Base-by-base conservation (phyloP, 2,888 invertebrate genomes). In the Cloeon dipterum region DNA sequence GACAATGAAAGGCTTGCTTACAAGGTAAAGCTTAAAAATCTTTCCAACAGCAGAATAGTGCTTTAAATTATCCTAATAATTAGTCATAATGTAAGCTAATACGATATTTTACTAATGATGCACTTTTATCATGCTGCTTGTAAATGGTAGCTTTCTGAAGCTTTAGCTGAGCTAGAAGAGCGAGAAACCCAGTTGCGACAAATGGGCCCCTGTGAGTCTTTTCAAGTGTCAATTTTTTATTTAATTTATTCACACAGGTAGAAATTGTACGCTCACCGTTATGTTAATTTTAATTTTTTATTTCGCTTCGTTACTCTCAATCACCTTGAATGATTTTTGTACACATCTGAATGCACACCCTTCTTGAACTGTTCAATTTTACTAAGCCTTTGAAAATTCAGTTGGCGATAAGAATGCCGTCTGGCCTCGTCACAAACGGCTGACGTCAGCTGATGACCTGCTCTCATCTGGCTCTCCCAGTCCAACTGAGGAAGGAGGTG, bases 1-100 rank as follows among this genome's bases (percentile, higher is more conserved):
- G 56, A 57, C 39, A 57, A 57, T 44, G 56, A 56, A 41, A 50
- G 52, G 33, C 46, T 57, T 26, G 53, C 53, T 3, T 56, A 49
- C 37, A 57, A 57, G 50, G 56, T 57, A 42, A 42, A 35, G 16
- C 17, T 11, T 29, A 16, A 10, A n/a, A 17, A 20, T 20, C 20
- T 20, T 20, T 10, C 20, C 20, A 20, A 10, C 20, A 20, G 20
- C 20, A 20, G 20, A 20, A 20, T 3, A 17, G 17, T 3, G 17
- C 17, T 3, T n/a, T n/a, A 25, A 25, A 25, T 17, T 17, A 17
- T 17, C 17, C 17, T 17, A n/a, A n/a, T n/a, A n/a, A n/a, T n/a
- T n/a, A n/a, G n/a, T n/a, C n/a, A n/a, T 13, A n/a, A 11, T 11
- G 11, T 11, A 11, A 25, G 25, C 13, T 13, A 25, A 25, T 3